Evolutionary conservation across 2,113 vertebrate genomes (phyloP).

Genomic region (Polypterus senegalus): DNA sequence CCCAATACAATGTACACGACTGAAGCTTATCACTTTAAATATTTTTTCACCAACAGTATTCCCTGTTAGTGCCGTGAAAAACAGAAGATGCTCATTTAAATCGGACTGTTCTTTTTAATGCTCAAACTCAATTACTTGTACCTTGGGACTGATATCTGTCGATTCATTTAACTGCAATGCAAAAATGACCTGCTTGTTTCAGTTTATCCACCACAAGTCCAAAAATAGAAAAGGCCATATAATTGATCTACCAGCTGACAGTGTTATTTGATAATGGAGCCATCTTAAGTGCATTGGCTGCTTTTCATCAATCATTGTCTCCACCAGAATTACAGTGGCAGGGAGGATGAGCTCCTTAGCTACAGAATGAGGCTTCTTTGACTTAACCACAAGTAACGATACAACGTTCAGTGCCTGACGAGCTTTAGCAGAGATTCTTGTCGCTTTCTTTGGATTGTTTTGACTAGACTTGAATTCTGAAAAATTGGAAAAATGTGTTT

Average conservation of each 20-base stretch:
- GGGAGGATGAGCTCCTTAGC: conserved; percentile 1
- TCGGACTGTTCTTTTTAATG: conserved; percentile 12
- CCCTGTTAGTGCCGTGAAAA: conserved; percentile 13
- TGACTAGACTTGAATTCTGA: too few species aligned
- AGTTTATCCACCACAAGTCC: neutral
- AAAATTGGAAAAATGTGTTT: too few species aligned
- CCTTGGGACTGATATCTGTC: neutral
- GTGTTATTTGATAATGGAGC: conserved; percentile 2
- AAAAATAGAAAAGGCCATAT: conserved; percentile 3
- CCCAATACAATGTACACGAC: conserved; percentile 8
- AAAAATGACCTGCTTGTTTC: neutral
- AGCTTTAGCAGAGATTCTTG: neutral
- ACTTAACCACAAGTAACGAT: conserved; percentile 2
- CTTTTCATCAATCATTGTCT: conserved; percentile 6
- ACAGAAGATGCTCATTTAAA: conserved; percentile 12
- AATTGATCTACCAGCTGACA: neutral
- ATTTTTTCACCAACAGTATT: conserved; percentile 3
- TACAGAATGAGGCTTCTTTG: neutral
- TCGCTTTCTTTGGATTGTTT: too few species aligned
- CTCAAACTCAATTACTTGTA: neutral
- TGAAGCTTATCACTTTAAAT: conserved; percentile 13
- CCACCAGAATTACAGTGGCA: neutral
- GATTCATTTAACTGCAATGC: conserved; percentile 4
- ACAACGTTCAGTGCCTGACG: neutral
- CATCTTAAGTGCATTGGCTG: conserved; percentile 1